These are phyloP conservation scores for Eupeodes latifasciatus DNA, from an alignment of 2,888 invertebrate species.

Conservation along the genomic window DNA sequence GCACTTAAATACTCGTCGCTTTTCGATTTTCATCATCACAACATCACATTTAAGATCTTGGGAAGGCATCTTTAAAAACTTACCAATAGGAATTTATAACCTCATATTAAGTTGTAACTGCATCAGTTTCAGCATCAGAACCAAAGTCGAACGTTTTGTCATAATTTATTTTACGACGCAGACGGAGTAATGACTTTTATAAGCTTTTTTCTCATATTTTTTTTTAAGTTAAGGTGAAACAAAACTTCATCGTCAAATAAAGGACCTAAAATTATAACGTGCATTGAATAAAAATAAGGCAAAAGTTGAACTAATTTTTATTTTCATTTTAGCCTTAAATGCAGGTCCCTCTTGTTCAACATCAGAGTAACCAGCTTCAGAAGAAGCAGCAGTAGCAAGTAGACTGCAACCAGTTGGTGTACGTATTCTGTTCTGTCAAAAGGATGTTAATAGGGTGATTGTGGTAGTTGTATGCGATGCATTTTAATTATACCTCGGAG, in stretches of 20 bases:
- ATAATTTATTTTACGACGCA: conserved; percentile 60
- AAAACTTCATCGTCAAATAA: conserved; percentile 44
- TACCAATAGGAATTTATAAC: conserved; percentile 42
- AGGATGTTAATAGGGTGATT: conserved; percentile 61
- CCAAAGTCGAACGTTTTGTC: conserved; percentile 47
- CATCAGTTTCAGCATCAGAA: not conserved
- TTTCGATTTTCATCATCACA: not conserved
- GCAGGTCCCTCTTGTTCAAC: not conserved
- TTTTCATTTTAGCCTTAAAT: not conserved
- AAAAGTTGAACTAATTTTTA: conserved; percentile 17
- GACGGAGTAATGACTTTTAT: conserved; percentile 60
- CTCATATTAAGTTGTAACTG: conserved; percentile 41
- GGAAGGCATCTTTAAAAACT: conserved; percentile 20
- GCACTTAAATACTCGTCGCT: conserved; percentile 14
- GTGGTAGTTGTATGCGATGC: conserved; percentile 53
- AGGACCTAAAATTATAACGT: conserved; percentile 43
- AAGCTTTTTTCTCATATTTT: conserved; percentile 13
- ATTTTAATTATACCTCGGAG: conserved; percentile 58
- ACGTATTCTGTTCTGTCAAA: conserved; percentile 36
- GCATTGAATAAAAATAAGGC: conserved; percentile 49
- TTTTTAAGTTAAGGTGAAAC: conserved; percentile 1
- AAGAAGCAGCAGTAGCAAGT: not conserved
- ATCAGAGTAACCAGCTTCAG: too few relatives aligned
- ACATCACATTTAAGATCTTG: not conserved
- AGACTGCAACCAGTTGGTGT: conserved; percentile 42